Evolutionary conservation across 1,140 invertebrate species (phyloP).

Genomic region (Achatina immaculata): DNA sequence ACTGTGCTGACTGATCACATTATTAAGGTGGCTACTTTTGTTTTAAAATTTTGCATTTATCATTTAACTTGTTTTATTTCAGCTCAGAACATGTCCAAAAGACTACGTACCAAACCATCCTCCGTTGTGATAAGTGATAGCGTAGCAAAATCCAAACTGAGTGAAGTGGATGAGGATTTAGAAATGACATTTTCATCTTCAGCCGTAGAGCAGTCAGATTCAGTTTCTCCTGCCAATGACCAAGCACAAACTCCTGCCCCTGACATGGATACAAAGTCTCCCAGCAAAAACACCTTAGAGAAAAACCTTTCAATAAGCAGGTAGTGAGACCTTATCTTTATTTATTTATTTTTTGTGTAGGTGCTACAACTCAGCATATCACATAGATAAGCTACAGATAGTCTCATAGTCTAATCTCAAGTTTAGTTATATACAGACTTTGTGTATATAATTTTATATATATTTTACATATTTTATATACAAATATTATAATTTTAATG

Average conservation of each 20-base stretch:
- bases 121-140: constrained; percentile 6
- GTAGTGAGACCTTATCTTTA: constrained; percentile 11
- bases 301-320: constrained; percentile 43
- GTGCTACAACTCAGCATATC: background rate
- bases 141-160: background rate
- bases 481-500: too few relatives aligned
- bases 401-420: too few relatives aligned
- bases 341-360: background rate
- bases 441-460: too few relatives aligned
- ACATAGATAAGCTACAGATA: too few relatives aligned
- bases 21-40: too few relatives aligned
- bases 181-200: constrained; percentile 3
- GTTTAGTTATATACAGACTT: too few relatives aligned
- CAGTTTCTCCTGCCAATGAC: background rate
- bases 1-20: too few relatives aligned
- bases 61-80: too few relatives aligned
- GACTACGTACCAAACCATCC: constrained; percentile 20
- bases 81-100: constrained; percentile 38
- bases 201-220: background rate
- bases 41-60: too few relatives aligned
- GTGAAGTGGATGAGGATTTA: constrained; percentile 34
- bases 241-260: background rate
- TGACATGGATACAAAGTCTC: constrained; percentile 30
- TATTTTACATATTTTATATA: too few relatives aligned
- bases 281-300: constrained; percentile 35